Conservation (phyloP, 2,113 vertebrate species). For the Pavo muticus region DNA sequence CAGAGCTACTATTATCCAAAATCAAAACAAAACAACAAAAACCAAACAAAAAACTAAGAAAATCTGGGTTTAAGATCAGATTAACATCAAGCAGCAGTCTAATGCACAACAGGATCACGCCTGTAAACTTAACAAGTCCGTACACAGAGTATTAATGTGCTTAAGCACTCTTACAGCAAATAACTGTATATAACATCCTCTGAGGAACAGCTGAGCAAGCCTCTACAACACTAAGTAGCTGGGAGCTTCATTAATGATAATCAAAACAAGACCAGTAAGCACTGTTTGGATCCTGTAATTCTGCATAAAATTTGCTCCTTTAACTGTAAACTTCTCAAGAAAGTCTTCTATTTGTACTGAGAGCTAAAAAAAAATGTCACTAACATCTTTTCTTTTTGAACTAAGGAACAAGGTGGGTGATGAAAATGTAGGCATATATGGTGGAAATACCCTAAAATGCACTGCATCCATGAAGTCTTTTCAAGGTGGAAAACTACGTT, state of each 20-base stretch:
- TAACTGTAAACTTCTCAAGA: neutral
- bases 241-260: neutral
- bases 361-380: neutral
- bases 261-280: neutral
- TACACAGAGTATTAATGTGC: neutral
- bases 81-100: neutral
- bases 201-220: neutral
- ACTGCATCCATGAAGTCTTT: neutral
- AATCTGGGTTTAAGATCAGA: neutral
- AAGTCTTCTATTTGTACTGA: neutral
- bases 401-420: accelerated
- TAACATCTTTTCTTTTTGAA: neutral
- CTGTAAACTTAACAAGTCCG: neutral
- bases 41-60: neutral
- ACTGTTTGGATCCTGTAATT: neutral
- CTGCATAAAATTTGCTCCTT: neutral
- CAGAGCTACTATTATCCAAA: neutral
- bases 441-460: neutral
- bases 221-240: neutral
- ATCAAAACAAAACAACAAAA: neutral
- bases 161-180: neutral
- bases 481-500: neutral
- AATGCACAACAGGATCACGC: neutral
- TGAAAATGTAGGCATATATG: accelerated
- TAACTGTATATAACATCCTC: neutral